Base-by-base conservation (phyloP, 2,797 vertebrate genomes). In the Brachyrhaphis roseni region DNA sequence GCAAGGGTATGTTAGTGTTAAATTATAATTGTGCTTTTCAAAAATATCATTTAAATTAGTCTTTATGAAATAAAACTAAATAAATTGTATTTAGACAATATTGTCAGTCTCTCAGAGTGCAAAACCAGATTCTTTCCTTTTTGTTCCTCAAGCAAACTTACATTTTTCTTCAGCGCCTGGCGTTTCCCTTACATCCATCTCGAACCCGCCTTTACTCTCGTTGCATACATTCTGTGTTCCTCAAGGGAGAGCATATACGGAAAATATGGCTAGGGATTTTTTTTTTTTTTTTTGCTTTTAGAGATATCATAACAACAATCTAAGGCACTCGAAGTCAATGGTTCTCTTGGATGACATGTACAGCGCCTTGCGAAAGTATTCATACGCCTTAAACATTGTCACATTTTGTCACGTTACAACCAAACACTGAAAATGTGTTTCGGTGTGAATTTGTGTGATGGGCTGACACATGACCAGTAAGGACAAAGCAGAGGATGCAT, bases 241-340 rank as follows among this genome's bases (percentile, higher is more conserved):
- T 83, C 81, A 59, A 46, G 62, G n/a, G 39, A 76, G 74, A 81
- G 86, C 78, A 82, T 91, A 7, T 80, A 89, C 76, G 83, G 77
- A 91, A 90, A 93, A 91, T 91, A 90, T 94, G 93, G 91, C 92
- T 93, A 88, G 71, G 90, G 93, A 94, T 94, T 89, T 94, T 92
- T 89, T 45, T 45, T 70, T 39, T 12, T 0, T 68, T 43, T 43
- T 70, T 70, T 45, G 26, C n/a, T 71, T 45, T 28, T 15, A 46
- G 41, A 46, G 26, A 71, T 71, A 28, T 43, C 13, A n/a, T 13
- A 87, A 90, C 84, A 87, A 77, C 85, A 76, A 86, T 87, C 90
- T 92, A 90, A 91, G 90, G 93, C 92, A 93, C 92, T 89, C 90
- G 72, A 87, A 86, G 82, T 92, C 75, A 76, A 86, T 82, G 74